phyloP scores from a whole-genome alignment of 2,888 invertebrate species.

The Conistra vaccinii region DNA sequence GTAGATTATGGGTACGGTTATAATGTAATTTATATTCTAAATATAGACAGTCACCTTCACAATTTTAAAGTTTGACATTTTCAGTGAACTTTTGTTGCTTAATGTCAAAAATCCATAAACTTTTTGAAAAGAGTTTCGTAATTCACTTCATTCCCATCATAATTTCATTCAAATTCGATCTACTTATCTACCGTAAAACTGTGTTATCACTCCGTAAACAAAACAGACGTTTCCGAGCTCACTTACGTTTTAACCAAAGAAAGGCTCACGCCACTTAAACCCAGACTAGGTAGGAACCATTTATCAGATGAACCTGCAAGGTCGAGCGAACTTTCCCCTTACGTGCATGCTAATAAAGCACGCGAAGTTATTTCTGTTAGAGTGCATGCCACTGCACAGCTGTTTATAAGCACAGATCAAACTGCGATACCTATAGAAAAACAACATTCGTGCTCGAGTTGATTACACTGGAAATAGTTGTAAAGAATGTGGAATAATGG shows the following conservation, averaged over 20 bases:
- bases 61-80: not conserved
- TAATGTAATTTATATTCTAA: not conserved
- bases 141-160: not conserved
- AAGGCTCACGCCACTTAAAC: conserved; percentile 34
- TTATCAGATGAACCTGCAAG: conserved; percentile 72
- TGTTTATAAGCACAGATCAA: conserved; percentile 58
- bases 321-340: conserved; percentile 78
- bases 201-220: conserved; percentile 5
- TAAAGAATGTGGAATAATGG: conserved; percentile 24
- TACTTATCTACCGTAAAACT: not conserved
- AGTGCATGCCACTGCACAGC: conserved; percentile 66
- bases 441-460: conserved; percentile 33
- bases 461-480: conserved; percentile 34
- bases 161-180: not conserved
- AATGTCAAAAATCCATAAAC: not conserved
- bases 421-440: conserved; percentile 40
- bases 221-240: conserved; percentile 13
- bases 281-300: conserved; percentile 48
- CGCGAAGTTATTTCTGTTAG: conserved; percentile 68
- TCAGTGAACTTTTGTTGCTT: too few relatives aligned
- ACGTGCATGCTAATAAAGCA: conserved; percentile 67
- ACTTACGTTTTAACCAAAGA: conserved; percentile 34
- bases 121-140: not conserved
- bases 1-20: conserved; percentile 17
- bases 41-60: not conserved